phyloP scores from a whole-genome alignment of 2,113 vertebrate species.

The Choloepus hoffmanni region DNA sequence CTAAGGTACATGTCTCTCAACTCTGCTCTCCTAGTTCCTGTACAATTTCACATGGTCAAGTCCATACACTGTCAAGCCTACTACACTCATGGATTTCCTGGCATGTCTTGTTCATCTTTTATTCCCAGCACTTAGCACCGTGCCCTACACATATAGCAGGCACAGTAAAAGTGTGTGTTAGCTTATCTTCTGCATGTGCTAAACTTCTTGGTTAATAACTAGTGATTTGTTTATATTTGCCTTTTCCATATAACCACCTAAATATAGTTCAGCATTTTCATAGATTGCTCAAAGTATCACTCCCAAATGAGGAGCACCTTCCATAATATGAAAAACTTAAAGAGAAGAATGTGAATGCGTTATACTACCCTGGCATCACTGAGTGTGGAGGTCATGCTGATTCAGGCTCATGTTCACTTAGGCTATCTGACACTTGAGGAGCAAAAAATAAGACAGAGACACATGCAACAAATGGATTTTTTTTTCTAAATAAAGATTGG shows the following conservation, averaged over 20 bases:
- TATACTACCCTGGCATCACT: background rate
- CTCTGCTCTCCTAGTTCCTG: background rate
- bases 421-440: background rate
- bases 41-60: background rate
- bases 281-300: background rate
- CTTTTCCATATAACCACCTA: background rate
- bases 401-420: background rate
- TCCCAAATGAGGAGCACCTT: background rate
- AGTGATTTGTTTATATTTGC: background rate
- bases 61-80: background rate
- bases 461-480: background rate
- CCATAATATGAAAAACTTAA: background rate
- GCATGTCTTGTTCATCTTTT: background rate
- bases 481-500: conserved; percentile 39
- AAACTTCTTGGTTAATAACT: conserved; percentile 4
- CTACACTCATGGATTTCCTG: background rate
- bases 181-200: background rate
- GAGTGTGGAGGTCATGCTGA: background rate
- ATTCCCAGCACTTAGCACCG: background rate
- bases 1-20: background rate
- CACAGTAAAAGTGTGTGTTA: background rate
- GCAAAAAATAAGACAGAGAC: background rate
- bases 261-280: background rate
- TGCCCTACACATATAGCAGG: background rate
- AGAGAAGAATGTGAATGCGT: background rate